Evolutionary conservation across 2,888 invertebrate species (phyloP), one percentile per base, ranked within the genome.

Genomic region (Xanthia icteritia): DNA sequence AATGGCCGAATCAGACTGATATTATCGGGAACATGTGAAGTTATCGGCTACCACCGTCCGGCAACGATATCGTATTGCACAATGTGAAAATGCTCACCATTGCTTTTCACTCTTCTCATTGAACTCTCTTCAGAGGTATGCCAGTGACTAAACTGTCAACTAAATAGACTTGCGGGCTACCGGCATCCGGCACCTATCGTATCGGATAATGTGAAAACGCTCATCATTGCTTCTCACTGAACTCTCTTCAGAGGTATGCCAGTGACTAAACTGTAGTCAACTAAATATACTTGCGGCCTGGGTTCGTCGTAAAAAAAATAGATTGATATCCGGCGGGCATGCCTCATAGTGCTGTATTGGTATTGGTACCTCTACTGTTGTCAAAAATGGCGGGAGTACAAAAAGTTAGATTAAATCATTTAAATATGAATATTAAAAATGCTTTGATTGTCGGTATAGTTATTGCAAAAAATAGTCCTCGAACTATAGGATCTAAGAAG

Each of bases 391-490:
- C 96, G 91, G 96, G 96, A 90, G 93, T 96, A 71, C 96, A 96
- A 92, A 94, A 92, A 92, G 87, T 96, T 74, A 86, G 87, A 71
- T 85, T 96, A 60, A 96, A 95, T 90, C 92, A 94, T 91, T 92
- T 96, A 81, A 96, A 96, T 88, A 91, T 94, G 17, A 96, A 96
- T 79, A 81, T 95, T 42, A 94, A 93, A 89, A 96, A 96, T 89
- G 94, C 95, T 64, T 90, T 96, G 8, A 96, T 97, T 81, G 94
- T 97, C 54, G 97, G 97, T 17, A 97, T 97, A 45, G 97, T 98
- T 65, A 97, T 98, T 83, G 97, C 97, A 5, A 98, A 98, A 94
- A 97, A 97, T 86, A 96, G 96, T 83, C 97, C 97, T 4, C 97
- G 97, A 77, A 94, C 93, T 75, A 93, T 97, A 86, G 93, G 94